Evolutionary conservation across 2,888 invertebrate species (phyloP).

Genomic region (Eumacrocentrus americanus): DNA sequence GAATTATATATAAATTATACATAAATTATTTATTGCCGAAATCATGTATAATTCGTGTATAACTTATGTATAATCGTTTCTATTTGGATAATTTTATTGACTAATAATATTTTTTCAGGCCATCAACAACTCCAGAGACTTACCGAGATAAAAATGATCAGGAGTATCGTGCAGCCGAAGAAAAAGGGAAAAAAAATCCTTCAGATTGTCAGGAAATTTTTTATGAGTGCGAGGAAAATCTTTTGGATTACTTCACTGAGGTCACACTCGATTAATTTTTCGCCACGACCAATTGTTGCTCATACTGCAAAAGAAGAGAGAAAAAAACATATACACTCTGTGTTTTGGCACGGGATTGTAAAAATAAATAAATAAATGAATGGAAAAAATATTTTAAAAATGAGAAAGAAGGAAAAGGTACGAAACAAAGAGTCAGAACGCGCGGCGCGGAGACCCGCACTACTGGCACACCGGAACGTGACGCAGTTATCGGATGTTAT

Average conservation of each 20-base stretch:
- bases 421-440: constrained; percentile 22
- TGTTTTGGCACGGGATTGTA: constrained; percentile 7
- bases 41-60: neutral
- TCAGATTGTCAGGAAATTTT: constrained; percentile 63
- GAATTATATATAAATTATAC: too few relatives aligned
- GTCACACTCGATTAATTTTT: constrained; percentile 5
- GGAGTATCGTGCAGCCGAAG: constrained; percentile 74
- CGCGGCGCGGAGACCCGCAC: constrained; percentile 27
- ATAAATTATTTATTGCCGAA: too few relatives aligned
- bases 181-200: constrained; percentile 43
- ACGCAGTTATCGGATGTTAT: constrained; percentile 54
- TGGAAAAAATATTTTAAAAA: neutral
- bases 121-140: constrained; percentile 71
- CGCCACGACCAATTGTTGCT: too few relatives aligned
- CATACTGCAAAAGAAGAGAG: neutral
- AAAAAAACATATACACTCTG: neutral
- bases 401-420: constrained; percentile 8
- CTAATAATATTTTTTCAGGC: constrained; percentile 75
- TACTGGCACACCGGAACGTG: constrained; percentile 50
- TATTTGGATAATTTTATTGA: too few relatives aligned
- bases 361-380: constrained; percentile 16
- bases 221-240: constrained; percentile 67
- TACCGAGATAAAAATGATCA: constrained; percentile 70
- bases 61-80: too few relatives aligned
- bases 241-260: constrained; percentile 66